These are phyloP conservation scores for Ametastegia equiseti DNA, from an alignment of 2,888 invertebrate genomes.

Conservation along the genomic window DNA sequence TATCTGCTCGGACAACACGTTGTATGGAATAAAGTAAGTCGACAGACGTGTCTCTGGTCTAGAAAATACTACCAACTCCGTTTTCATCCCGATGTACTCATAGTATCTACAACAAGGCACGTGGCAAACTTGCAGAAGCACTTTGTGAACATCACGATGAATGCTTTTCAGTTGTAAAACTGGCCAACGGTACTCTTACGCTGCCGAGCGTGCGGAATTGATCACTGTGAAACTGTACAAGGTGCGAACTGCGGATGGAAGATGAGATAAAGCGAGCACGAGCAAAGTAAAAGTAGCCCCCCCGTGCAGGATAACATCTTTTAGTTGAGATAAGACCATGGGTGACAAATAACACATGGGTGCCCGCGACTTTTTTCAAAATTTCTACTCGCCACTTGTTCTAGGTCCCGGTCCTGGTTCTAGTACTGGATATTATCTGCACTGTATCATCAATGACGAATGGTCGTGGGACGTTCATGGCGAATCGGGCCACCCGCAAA, in stretches of 20 bases:
- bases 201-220: neutral
- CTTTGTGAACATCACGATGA: slow-evolving; percentile 9
- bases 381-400: neutral
- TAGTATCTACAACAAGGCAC: slow-evolving; percentile 13
- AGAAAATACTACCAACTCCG: neutral
- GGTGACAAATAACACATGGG: slow-evolving; percentile 48
- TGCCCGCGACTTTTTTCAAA: slow-evolving; percentile 5
- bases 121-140: slow-evolving; percentile 30
- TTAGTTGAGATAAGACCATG: slow-evolving; percentile 25
- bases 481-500: slow-evolving; percentile 15
- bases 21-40: neutral
- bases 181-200: slow-evolving; percentile 27
- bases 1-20: neutral
- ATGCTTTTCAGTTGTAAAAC: neutral
- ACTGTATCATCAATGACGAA: slow-evolving; percentile 44
- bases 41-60: neutral
- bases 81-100: neutral
- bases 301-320: slow-evolving; percentile 33
- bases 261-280: slow-evolving; percentile 39
- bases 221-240: slow-evolving; percentile 34
- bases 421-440: slow-evolving; percentile 21
- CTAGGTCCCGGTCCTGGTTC: neutral
- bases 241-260: slow-evolving; percentile 36
- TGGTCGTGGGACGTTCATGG: slow-evolving; percentile 13
- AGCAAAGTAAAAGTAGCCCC: slow-evolving; percentile 27